These are phyloP conservation scores for Steromphala cineraria DNA, from an alignment of 2,888 invertebrate species.

Conservation along the genomic window DNA sequence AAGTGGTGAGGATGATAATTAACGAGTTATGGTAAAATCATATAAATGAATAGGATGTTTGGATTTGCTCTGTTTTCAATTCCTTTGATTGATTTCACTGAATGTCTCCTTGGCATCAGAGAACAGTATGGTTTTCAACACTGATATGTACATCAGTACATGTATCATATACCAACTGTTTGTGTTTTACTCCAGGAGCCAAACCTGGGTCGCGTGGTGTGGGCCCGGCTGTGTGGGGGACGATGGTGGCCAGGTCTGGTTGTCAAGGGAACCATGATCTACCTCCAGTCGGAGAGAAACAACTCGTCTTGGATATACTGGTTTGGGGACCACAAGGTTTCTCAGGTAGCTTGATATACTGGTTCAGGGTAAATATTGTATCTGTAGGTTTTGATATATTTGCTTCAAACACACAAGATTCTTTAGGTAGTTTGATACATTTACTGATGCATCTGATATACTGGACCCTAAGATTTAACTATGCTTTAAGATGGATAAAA, in stretches of 20 bases:
- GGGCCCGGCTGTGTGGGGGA: constrained; percentile 27
- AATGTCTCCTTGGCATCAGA: no score
- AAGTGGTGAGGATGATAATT: constrained; percentile 21
- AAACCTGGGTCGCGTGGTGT: constrained; percentile 27
- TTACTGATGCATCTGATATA: no score
- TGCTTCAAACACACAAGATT: no score
- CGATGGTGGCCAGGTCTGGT: constrained; percentile 33
- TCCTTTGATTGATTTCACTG: no score
- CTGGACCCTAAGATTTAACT: no score
- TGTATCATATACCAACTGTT: not conserved
- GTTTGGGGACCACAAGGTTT: constrained; percentile 38
- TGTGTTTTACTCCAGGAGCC: constrained; percentile 21
- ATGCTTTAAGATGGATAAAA: no score
- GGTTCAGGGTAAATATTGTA: not conserved
- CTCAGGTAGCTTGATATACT: constrained; percentile 24
- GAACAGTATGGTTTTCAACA: not conserved
- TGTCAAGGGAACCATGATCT: constrained; percentile 29
- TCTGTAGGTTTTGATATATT: no score
- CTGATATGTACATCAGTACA: not conserved
- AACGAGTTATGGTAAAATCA: no score
- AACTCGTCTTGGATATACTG: constrained; percentile 32
- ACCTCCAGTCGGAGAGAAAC: constrained; percentile 22
- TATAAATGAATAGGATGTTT: no score
- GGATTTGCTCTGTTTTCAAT: not conserved
- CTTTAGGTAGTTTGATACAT: no score